Conservation (phyloP, 2,113 vertebrate genomes). For the Maccullochella peelii region DNA sequence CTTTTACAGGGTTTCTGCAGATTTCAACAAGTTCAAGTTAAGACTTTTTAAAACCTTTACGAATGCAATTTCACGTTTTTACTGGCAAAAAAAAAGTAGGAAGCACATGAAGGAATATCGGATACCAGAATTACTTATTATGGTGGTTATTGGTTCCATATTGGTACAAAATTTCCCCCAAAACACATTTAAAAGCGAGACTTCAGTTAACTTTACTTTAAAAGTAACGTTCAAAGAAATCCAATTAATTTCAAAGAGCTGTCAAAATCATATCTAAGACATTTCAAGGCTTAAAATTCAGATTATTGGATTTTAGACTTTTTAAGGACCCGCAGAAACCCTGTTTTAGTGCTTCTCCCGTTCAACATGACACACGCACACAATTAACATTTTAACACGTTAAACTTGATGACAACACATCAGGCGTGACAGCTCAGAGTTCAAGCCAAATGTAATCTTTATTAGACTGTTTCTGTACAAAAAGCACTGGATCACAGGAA, state of each 20-base stretch:
- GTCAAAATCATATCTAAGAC: too few relatives aligned
- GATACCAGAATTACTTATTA: too few relatives aligned
- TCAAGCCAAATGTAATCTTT: slow-evolving; percentile 89
- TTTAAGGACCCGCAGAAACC: too few relatives aligned
- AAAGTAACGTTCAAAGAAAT: background rate
- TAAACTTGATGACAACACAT: background rate
- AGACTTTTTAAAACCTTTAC: too few relatives aligned
- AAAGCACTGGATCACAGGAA: slow-evolving; percentile 85
- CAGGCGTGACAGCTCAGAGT: background rate
- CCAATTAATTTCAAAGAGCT: background rate
- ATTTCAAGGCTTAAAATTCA: too few relatives aligned
- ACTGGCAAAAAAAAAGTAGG: too few relatives aligned
- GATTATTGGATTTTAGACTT: too few relatives aligned
- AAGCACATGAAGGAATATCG: too few relatives aligned
- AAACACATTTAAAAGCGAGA: background rate
- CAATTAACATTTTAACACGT: background rate
- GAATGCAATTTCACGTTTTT: too few relatives aligned
- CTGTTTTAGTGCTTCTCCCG: background rate
- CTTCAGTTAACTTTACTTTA: background rate
- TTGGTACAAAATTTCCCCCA: background rate
- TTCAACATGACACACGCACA: background rate
- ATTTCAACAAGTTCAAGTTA: too few relatives aligned
- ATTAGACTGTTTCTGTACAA: slow-evolving; percentile 89
- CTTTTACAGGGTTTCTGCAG: too few relatives aligned
- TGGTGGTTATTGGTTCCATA: background rate